phyloP scores from a whole-genome alignment of 2,797 vertebrate species.

The Danio aesculapii region DNA sequence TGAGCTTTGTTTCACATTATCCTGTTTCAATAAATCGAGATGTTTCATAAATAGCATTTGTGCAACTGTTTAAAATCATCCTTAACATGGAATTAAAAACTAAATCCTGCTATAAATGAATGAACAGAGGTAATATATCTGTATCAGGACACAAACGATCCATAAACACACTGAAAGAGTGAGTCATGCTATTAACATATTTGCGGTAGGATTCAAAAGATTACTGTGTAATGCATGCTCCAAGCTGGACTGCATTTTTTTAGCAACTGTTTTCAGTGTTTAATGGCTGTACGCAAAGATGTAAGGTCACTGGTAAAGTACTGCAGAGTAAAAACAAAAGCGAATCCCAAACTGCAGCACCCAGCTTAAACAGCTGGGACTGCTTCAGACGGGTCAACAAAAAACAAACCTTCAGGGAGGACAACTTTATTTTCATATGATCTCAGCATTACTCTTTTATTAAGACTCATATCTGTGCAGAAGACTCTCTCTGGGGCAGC shows the following conservation, averaged over 20 bases:
- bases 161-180: constrained; percentile 32
- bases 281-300: constrained; percentile 9
- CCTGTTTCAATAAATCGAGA: neutral
- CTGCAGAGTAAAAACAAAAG: constrained; percentile 10
- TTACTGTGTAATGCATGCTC: neutral
- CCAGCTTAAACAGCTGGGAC: constrained; percentile 8
- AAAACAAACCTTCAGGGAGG: constrained; percentile 29
- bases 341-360: neutral
- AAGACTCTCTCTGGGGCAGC: constrained; percentile 2
- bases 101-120: neutral
- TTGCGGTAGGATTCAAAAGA: constrained; percentile 38
- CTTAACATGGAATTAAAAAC: neutral
- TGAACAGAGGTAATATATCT: neutral
- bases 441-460: constrained; percentile 12
- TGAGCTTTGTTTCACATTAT: neutral
- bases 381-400: constrained; percentile 18
- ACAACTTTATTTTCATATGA: constrained; percentile 31
- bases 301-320: constrained; percentile 8
- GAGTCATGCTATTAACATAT: constrained; percentile 42
- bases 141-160: constrained; percentile 20
- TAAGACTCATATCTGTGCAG: neutral
- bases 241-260: constrained; percentile 14
- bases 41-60: too few species aligned
- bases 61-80: neutral
- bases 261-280: constrained; percentile 12